Evolutionary conservation across 2,888 invertebrate species (phyloP), one percentile per base, ranked within the genome.

Genomic region (Eremobia ochroleuca): DNA sequence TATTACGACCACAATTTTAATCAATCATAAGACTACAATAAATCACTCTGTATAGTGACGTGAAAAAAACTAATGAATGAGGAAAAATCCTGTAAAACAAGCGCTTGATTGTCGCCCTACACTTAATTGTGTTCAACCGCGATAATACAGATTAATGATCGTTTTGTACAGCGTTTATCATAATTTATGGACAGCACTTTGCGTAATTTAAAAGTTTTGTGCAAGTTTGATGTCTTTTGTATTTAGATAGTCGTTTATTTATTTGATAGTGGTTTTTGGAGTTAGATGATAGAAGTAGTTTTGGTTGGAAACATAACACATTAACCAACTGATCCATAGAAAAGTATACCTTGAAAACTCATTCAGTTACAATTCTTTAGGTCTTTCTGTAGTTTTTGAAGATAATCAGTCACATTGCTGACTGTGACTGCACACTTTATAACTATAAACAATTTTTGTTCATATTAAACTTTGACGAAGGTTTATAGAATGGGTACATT

Each of bases 81-180:
- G 83, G 87, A 82, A 88, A 87, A 83, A 86, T 82, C 87, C 81
- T 72, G 66, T 83, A 66, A 86, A 88, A 88, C 85, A 85, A 86
- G 67, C 77, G 78, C 68, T 83, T 78, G 77, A 66, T 74, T 87
- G 88, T 88, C 88, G 59, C 86, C 81, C 87, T 86, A 87, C 88
- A 87, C 90, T 92, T 91, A 90, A 92, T 92, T 91, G 90, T 87
- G 86, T 83, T 83, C 79, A 82, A 88, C 88, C 87, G 85, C 88
- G 90, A 89, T 91, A 91, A 91, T 91, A 83, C 83, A 87, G 91
- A 92, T 92, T 92, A 92, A 93, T 92, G 87, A 87, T 83, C 81
- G 83, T 79, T 86, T 86, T 87, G 88, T 88, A 79, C 79, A 72
- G 59, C 79, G 81, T 86, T 88, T 86, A 88, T 87, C 79, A 88